Evolutionary conservation across 1,140 invertebrate species (phyloP).

Genomic region (Papilio polyxenes): DNA sequence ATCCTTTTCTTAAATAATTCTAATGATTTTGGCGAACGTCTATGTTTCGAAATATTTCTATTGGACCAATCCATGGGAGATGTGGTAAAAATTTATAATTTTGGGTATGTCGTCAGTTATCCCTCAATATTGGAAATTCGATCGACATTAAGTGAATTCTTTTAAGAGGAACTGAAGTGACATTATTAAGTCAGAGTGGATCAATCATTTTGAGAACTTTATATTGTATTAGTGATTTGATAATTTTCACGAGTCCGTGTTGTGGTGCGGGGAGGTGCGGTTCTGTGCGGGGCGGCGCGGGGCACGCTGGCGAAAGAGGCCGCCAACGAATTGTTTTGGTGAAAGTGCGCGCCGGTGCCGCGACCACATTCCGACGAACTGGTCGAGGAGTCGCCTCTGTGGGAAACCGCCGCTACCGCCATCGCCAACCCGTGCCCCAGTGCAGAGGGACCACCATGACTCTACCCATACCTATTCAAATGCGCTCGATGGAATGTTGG

Average conservation of each 20-base stretch:
- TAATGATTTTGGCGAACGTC: too few relatives aligned
- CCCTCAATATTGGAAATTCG: background rate
- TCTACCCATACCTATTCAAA: slow-evolving; percentile 32
- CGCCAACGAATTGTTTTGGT: slow-evolving; percentile 80
- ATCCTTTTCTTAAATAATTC: too few relatives aligned
- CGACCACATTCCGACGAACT: slow-evolving; percentile 79
- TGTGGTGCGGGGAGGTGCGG: slow-evolving; percentile 47
- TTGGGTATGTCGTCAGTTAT: background rate
- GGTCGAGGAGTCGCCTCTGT: slow-evolving; percentile 76
- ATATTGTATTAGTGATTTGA: slow-evolving; percentile 59
- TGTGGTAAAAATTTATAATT: background rate
- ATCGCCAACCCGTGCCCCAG: slow-evolving; percentile 52
- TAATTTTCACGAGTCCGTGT: slow-evolving; percentile 62
- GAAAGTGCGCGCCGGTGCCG: slow-evolving; percentile 78
- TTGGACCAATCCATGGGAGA: background rate
- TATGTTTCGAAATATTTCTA: too few relatives aligned
- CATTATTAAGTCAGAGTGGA: background rate
- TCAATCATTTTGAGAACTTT: background rate
- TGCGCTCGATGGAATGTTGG: slow-evolving; percentile 25
- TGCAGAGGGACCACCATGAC: slow-evolving; percentile 35
- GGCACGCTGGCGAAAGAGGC: slow-evolving; percentile 74
- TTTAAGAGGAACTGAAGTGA: background rate
- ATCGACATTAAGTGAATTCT: background rate
- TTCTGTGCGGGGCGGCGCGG: slow-evolving; percentile 52
- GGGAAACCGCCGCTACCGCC: slow-evolving; percentile 72